Base-by-base conservation (phyloP, 1,140 invertebrate genomes). In the Rhynchophorus ferrugineus region DNA sequence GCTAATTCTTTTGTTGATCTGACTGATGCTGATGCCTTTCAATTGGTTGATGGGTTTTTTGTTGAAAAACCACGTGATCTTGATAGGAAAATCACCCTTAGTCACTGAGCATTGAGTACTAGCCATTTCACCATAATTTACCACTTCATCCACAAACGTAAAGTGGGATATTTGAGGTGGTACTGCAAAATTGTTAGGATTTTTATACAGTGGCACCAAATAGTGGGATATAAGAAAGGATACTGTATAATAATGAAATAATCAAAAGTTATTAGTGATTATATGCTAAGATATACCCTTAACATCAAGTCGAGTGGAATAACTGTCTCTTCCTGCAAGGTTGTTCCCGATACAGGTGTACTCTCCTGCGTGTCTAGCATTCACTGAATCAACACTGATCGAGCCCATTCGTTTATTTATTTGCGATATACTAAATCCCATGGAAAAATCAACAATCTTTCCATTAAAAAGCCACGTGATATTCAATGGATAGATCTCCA, bases 321-420 rank as follows among this genome's bases (percentile, higher is more conserved):
- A 81, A 60, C 77, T 78, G 21, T 73, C 71, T 6, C 70, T 69
- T 21, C 80, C 81, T 11, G 79, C 80, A 44, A 65, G 61, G 64
- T 84, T 84, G 17, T 72, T 72, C 5, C 76, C 81, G n/a, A 73
- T 66, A 57, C 81, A 84, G 22, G 79, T 78, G 56, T 82, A 84
- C 58, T 79, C 76, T 9, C 83, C 83, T 24, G 69, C 73, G 62
- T 84, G 79, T 13, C 55, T 43, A 13, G 58, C 64, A 50, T 67
- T 20, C 3, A 80, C 76, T 19, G 72, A 73, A 59, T 82, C 76
- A 59, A 83, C 80, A 62, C 71, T 78, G 50, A 81, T 65, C 60
- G 73, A 71, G 64, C 75, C 78, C 51, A 76, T 71, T 62, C 70
- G 69, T 69, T 76, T 75, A 63, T 75, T 75, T 22, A 68, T 71